phyloP scores from a whole-genome alignment of 2,797 vertebrate genomes.

The Poeciliopsis infans region DNA sequence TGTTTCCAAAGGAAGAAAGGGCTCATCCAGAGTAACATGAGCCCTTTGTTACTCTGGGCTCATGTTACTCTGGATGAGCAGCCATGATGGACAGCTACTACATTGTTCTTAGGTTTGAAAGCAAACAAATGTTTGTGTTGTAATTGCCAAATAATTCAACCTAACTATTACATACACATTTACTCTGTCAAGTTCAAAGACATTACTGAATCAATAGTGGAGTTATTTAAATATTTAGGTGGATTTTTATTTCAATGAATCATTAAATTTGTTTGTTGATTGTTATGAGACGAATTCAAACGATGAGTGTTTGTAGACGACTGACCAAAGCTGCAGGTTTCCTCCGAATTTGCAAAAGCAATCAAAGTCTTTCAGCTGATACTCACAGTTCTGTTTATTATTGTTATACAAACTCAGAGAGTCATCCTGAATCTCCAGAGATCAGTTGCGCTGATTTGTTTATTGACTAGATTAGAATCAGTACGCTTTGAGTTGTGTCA shows the following conservation, averaged over 20 bases:
- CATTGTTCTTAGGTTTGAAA: background rate
- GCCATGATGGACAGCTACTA: background rate
- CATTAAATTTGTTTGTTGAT: background rate
- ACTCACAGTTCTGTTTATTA: constrained; percentile 7
- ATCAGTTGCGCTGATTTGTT: constrained; percentile 54
- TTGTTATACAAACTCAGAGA: constrained; percentile 16
- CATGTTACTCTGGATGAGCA: too few species aligned
- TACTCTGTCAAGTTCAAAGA: background rate
- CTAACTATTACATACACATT: background rate
- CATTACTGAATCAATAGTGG: background rate
- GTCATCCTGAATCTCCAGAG: constrained; percentile 15
- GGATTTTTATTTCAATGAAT: background rate
- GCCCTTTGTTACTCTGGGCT: too few species aligned
- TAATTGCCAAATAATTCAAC: background rate
- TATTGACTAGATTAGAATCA: constrained; percentile 22
- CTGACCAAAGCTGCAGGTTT: background rate
- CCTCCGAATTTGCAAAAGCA: constrained; percentile 5
- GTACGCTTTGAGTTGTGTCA: constrained; percentile 31
- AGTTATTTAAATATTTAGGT: background rate
- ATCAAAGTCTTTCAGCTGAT: background rate
- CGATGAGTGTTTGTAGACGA: background rate
- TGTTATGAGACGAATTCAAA: background rate
- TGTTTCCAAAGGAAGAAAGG: background rate
- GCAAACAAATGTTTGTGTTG: too few species aligned
- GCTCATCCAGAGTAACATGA: background rate